Evolutionary conservation across 2,113 vertebrate species (phyloP).

Genomic region (Cyphomyrus plagiostoma): DNA sequence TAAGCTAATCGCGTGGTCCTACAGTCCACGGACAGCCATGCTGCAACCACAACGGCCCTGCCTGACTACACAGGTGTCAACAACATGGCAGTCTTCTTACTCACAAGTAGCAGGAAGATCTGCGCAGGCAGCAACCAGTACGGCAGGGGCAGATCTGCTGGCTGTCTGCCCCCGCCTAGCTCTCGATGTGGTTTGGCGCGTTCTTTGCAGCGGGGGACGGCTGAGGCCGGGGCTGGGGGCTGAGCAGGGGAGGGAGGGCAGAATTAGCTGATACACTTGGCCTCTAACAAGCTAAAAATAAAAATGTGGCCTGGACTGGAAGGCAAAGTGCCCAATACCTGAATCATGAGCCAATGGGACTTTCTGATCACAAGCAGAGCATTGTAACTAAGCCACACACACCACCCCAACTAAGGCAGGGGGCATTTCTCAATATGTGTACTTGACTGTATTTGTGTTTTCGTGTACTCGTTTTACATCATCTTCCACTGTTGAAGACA

Average conservation of each 20-base stretch:
- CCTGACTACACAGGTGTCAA: not conserved
- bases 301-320: not conserved
- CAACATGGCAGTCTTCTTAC: not conserved
- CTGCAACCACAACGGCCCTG: not conserved
- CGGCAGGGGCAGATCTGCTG: slow-evolving; percentile 13
- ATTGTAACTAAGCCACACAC: not conserved
- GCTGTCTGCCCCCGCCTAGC: slow-evolving; percentile 27
- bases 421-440: no score
- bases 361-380: not conserved
- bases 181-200: slow-evolving; percentile 31
- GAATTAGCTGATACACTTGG: not conserved
- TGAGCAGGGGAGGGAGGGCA: not conserved
- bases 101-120: not conserved
- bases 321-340: not conserved
- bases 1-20: not conserved
- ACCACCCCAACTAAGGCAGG: not conserved
- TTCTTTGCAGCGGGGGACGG: slow-evolving; percentile 42
- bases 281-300: not conserved
- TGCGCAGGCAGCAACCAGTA: not conserved
- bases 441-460: no score
- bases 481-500: no score
- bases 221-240: slow-evolving; percentile 16
- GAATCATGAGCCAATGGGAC: not conserved
- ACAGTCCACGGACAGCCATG: not conserved
- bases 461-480: no score